Conservation (phyloP, 23 tunicate genomes). For the Clavelina lepadiformis region DNA sequence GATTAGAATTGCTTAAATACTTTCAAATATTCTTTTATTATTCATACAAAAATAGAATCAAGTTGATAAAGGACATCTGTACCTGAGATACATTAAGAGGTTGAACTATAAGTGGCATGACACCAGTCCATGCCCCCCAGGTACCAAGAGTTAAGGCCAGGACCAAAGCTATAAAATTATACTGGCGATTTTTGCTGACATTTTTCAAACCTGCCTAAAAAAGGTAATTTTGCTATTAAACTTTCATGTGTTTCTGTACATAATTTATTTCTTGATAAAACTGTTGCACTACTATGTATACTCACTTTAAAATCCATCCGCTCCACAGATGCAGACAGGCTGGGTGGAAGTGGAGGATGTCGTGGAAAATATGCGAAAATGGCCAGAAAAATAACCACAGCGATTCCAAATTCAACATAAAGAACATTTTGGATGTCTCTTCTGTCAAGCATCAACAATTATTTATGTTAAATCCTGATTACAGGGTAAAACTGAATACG, state of each 20-base stretch:
- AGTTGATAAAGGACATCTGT: not conserved
- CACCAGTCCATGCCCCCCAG: constrained; percentile 86
- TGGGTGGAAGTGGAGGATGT: constrained; percentile 47
- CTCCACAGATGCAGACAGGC: constrained; percentile 30
- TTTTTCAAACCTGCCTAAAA: constrained; percentile 61
- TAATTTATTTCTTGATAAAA: no score
- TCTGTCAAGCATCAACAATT: not conserved
- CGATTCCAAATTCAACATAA: constrained; percentile 71
- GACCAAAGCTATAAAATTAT: constrained; percentile 36
- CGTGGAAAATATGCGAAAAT: constrained; percentile 43
- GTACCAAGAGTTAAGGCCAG: constrained; percentile 43
- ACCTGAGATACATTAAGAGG: constrained; percentile 59
- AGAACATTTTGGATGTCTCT: constrained; percentile 21
- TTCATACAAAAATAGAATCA: not conserved
- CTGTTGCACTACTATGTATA: no score
- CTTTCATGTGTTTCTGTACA: no score
- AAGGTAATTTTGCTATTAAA: no score
- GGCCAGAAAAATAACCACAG: constrained; percentile 14
- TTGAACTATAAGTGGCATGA: constrained; percentile 47
- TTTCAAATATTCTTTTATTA: no score
- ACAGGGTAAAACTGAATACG: no score
- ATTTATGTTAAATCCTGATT: not conserved
- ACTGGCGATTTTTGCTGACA: constrained; percentile 26
- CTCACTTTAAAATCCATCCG: constrained; percentile 60
- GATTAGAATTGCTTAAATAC: no score